These are phyloP conservation scores for Amblyjoppa proteus DNA, from an alignment of 2,888 invertebrate species.

Conservation along the genomic window DNA sequence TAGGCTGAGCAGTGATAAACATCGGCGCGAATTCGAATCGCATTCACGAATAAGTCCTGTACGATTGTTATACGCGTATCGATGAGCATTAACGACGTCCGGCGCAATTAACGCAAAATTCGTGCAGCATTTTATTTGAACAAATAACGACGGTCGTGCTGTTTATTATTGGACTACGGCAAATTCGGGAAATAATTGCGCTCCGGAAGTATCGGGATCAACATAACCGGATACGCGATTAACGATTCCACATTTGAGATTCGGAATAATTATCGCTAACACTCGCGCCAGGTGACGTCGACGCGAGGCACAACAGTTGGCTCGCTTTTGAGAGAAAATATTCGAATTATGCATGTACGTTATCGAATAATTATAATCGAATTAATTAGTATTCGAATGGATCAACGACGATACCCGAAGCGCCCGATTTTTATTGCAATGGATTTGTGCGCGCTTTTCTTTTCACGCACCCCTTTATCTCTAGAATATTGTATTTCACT, in stretches of 20 bases:
- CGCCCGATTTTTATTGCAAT: constrained; percentile 34
- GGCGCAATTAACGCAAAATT: constrained; percentile 5
- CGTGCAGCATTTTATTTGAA: constrained; percentile 17
- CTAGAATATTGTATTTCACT: constrained; percentile 24
- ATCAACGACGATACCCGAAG: constrained; percentile 27
- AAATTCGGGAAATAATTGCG: constrained; percentile 16
- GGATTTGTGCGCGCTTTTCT: constrained; percentile 13
- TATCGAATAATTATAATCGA: constrained; percentile 20
- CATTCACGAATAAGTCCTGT: constrained; percentile 6
- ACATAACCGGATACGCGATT: constrained; percentile 18
- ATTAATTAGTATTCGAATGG: constrained; percentile 35
- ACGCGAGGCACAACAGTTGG: background rate
- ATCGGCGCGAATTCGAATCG: constrained; percentile 5
- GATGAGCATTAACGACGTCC: background rate
- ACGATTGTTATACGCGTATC: background rate
- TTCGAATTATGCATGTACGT: constrained; percentile 1
- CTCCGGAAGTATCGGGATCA: constrained; percentile 26
- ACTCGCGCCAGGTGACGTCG: background rate
- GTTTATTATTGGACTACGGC: background rate
- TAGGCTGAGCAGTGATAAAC: constrained; percentile 21
- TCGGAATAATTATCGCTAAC: constrained; percentile 46
- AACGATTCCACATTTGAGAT: constrained; percentile 26
- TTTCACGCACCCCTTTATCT: background rate
- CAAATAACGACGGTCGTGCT: background rate
- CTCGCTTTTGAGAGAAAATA: constrained; percentile 19